Evolutionary conservation across 2,113 vertebrate species (phyloP), one percentile per base, ranked within the genome.

Genomic region (Colius striatus): DNA sequence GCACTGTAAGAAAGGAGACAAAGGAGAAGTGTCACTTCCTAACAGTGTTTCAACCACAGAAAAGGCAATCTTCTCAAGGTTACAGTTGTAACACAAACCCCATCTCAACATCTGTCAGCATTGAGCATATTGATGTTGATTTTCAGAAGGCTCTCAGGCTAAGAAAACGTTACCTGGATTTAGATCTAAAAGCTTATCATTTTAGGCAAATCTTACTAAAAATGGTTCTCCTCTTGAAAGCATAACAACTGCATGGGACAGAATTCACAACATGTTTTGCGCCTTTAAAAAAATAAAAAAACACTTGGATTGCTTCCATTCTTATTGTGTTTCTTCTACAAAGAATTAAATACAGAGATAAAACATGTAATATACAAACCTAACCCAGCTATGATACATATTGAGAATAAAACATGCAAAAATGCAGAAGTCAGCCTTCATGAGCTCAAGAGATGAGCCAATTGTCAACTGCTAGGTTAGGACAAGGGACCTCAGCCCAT

Each of bases 401-500:
- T 3, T 67, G 48, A 79, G 70, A 77, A 77, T 53, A 67, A 85
- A 91, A 36, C 1, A 27, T 45, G 84, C 70, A 82, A 77, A 76
- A 80, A 70, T 9, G 20, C 80, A 38, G 36, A 26, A 86, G 41
- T 68, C 65, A 12, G 73, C 29, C 90, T 38, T 67, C 22, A 7
- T 11, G 66, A 83, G 71, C 67, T 87, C 75, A 83, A 63, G 76
- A 94, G 48, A 93, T 19, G 72, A 95, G 53, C 81, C 90, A 53
- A 62, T 54, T 62, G 72, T 93, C 87, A 94, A 79, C 77, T 70
- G 62, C 77, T 47, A 2, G 75, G 86, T 22, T 48, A 84, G 34
- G 72, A 63, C 89, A 67, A 62, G 74, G 72, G 87, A 62, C 72
- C 85, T 95, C 61, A 67, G 91, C 63, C 76, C 91, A 83, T 83